phyloP scores from a whole-genome alignment of 1,140 invertebrate species.

The Dendrolimus kikuchii region DNA sequence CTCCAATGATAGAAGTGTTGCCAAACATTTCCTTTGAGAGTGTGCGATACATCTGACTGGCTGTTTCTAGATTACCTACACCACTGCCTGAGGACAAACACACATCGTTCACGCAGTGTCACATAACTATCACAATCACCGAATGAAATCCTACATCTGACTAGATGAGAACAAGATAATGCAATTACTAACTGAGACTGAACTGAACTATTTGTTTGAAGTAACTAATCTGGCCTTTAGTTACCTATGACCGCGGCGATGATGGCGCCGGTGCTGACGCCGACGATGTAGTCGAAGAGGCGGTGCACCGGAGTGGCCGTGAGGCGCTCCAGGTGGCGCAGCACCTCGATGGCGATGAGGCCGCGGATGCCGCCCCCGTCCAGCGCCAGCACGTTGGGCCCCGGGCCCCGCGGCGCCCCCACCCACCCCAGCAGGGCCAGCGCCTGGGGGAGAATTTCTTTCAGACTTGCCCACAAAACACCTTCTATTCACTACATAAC shows the following conservation, averaged over 20 bases:
- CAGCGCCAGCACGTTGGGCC: conserved; percentile 88
- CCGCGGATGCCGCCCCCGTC: conserved; percentile 94
- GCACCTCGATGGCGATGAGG: conserved; percentile 85
- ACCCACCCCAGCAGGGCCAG: conserved; percentile 84
- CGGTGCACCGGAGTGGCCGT: conserved; percentile 79
- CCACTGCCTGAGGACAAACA: conserved; percentile 37
- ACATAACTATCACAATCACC: too few species aligned
- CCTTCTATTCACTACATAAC: neutral
- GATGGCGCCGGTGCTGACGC: conserved; percentile 92
- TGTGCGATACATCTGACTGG: conserved; percentile 53
- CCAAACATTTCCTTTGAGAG: conserved; percentile 62
- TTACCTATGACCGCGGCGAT: conserved; percentile 75
- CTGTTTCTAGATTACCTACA: conserved; percentile 45
- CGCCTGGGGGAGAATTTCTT: conserved; percentile 72
- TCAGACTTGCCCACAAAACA: too few species aligned
- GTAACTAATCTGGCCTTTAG: too few species aligned
- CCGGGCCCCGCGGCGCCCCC: conserved; percentile 78
- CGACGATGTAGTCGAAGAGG: conserved; percentile 93
- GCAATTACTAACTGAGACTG: too few species aligned
- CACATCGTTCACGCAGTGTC: neutral
- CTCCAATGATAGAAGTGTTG: conserved; percentile 53
- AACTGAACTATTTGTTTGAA: too few species aligned
- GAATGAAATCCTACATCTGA: too few species aligned
- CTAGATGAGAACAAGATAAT: too few species aligned
- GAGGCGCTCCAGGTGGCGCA: conserved; percentile 82